Base-by-base conservation (phyloP, 2,888 invertebrate genomes). In the Diplolepis rosae region DNA sequence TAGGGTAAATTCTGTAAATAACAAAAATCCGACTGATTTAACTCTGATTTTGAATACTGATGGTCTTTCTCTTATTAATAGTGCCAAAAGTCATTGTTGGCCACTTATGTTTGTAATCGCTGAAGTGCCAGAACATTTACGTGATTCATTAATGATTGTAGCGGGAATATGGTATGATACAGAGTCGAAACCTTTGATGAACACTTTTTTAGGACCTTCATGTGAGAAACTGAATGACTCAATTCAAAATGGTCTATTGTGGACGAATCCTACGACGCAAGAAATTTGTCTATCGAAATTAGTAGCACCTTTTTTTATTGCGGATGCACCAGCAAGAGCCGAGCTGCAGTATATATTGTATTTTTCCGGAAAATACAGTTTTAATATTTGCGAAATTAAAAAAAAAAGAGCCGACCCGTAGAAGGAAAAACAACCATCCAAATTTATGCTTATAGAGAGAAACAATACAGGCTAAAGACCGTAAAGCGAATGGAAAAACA, bases 281-380 rank as follows among this genome's bases (percentile, higher is more conserved):
- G 65, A 51, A 56, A 66, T 18, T 24, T 61, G 11, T 24, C 65
- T 18, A 50, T 70, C 66, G 13, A 66, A 66, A 67, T 13, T 71
- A 11, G 52, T 51, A 13, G 72, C 76, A 18, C 70, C 76, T 27
- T 66, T 71, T 11, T 35, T 73, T 45, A 66, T 71, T 24, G 73
- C 71, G 6, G 73, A 76, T 73, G 76, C 73, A 11, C 70, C 76
- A 68, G 72, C 71, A 4, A 74, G 76, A 65, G 72, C 72, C 11
- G 9, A 66, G 24, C 13, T 74, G 1, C 70, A 70, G 66, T 70
- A 75, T 71, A 67, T 73, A 4, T 24, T 56, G 27, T 51, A 71
- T 56, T 75, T 67, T 48, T 71, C 75, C 66, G 73, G 72, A 7
- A 1, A 13, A 66, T 74, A 67, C 32, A 71, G 75, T 1, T 75